phyloP scores from a whole-genome alignment of 2,888 invertebrate species.

The Hypomecis punctinalis region DNA sequence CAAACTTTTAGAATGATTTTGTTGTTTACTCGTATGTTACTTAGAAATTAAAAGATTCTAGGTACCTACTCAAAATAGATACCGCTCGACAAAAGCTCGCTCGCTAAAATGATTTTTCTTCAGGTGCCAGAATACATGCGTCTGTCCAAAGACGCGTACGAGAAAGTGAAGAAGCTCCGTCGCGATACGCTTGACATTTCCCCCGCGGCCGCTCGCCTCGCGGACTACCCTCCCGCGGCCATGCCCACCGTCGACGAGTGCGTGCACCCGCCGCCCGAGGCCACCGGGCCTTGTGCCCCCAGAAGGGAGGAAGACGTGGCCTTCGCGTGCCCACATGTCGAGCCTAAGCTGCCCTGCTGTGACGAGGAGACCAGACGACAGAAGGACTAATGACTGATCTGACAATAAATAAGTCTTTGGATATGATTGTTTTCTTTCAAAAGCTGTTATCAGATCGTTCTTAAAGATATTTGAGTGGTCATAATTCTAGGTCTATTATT shows the following conservation, averaged over 20 bases:
- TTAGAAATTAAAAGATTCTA: too few relatives aligned
- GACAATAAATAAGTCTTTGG: conserved; percentile 5
- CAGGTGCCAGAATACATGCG: conserved; percentile 76
- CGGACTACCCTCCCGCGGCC: conserved; percentile 55
- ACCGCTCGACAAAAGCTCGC: background rate
- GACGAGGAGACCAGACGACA: conserved; percentile 47
- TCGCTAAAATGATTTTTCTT: background rate
- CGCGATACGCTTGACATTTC: conserved; percentile 70
- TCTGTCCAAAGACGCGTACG: conserved; percentile 68
- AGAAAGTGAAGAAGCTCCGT: conserved; percentile 66
- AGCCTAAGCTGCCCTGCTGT: conserved; percentile 67
- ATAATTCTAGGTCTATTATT: too few relatives aligned
- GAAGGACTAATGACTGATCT: conserved; percentile 3
- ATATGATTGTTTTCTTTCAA: background rate
- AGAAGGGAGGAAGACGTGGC: conserved; percentile 70
- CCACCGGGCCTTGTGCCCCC: conserved; percentile 57
- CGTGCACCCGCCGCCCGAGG: conserved; percentile 54
- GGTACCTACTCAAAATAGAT: too few relatives aligned
- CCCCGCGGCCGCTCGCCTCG: conserved; percentile 65
- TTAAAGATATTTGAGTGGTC: too few relatives aligned
- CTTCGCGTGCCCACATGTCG: conserved; percentile 69
- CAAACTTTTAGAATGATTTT: too few relatives aligned
- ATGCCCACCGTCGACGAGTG: conserved; percentile 58
- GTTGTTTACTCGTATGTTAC: too few relatives aligned
- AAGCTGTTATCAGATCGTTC: too few relatives aligned